phyloP scores from a whole-genome alignment of 1,140 invertebrate species.

The Eupeodes corollae region DNA sequence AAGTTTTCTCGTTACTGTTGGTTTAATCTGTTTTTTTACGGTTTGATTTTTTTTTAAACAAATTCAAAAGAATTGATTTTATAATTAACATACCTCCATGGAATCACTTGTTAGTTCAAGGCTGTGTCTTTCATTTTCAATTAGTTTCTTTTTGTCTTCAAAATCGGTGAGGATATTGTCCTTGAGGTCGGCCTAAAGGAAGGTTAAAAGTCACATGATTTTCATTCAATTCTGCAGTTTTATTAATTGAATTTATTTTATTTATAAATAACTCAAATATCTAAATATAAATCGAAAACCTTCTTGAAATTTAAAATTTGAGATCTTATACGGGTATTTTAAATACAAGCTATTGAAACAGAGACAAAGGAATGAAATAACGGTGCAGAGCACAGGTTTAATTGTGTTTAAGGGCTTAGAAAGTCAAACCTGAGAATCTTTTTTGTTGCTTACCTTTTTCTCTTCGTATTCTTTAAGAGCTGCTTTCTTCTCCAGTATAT shows the following conservation, averaged over 20 bases:
- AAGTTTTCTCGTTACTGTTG: slow-evolving; percentile 74
- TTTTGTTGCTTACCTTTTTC: slow-evolving; percentile 57
- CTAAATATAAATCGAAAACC: too few relatives aligned
- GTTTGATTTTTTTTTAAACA: not conserved
- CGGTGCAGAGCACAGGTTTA: too few relatives aligned
- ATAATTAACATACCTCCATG: slow-evolving; percentile 60
- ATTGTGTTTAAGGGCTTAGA: too few relatives aligned
- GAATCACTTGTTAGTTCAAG: slow-evolving; percentile 82
- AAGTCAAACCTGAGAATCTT: too few relatives aligned
- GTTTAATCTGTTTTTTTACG: slow-evolving; percentile 46
- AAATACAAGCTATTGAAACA: too few relatives aligned
- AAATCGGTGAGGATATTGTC: slow-evolving; percentile 84
- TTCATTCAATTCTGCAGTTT: too few relatives aligned
- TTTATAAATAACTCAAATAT: too few relatives aligned
- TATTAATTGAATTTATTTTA: too few relatives aligned
- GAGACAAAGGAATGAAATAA: too few relatives aligned
- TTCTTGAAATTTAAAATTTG: too few relatives aligned
- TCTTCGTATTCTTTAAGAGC: slow-evolving; percentile 89
- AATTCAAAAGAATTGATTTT: not conserved
- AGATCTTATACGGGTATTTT: too few relatives aligned
- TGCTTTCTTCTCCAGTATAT: slow-evolving; percentile 73
- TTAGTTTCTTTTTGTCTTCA: slow-evolving; percentile 81
- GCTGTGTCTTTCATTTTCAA: slow-evolving; percentile 75
- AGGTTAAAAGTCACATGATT: too few relatives aligned
- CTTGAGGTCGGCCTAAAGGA: slow-evolving; percentile 52